phyloP scores from a whole-genome alignment of 2,797 vertebrate genomes.

The Perodicticus potto region DNA sequence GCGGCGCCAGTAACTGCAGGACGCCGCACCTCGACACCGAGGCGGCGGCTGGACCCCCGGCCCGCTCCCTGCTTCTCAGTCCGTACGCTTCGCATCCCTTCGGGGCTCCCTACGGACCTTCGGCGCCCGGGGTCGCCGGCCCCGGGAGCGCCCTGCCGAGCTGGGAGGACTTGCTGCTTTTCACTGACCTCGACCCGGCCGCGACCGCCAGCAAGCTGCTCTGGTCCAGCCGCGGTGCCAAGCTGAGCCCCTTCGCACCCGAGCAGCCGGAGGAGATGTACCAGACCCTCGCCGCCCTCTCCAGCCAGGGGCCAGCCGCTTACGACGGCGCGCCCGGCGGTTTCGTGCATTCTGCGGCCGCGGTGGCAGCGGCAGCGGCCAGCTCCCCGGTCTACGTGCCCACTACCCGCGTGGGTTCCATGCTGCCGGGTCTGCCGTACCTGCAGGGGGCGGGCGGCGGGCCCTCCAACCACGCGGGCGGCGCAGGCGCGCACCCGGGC shows the following conservation, averaged over 20 bases:
- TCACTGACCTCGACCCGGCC: conserved; percentile 97
- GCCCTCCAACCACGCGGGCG: conserved; percentile 92
- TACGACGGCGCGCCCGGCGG: conserved; percentile 94
- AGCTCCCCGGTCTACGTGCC: conserved; percentile 98
- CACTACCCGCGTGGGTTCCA: conserved; percentile 94
- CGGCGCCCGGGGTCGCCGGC: conserved; percentile 90
- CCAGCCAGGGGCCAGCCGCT: conserved; percentile 93
- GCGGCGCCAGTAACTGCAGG: conserved; percentile 85
- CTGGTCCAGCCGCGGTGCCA: conserved; percentile 93
- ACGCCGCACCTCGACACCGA: conserved; percentile 91
- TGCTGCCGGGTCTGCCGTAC: conserved; percentile 96
- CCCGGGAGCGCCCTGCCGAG: conserved; percentile 88
- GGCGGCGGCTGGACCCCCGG: conserved; percentile 90
- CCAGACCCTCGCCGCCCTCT: conserved; percentile 95
- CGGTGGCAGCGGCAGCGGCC: conserved; percentile 90
- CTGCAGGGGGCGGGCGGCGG: conserved; percentile 92
- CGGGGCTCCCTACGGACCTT: conserved; percentile 73
- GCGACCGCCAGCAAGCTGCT: conserved; percentile 92
- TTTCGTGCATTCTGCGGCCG: conserved; percentile 95
- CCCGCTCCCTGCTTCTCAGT: conserved; percentile 77
- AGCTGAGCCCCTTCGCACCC: conserved; percentile 91
- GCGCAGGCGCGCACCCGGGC: conserved; percentile 91
- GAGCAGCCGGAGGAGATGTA: conserved; percentile 95
- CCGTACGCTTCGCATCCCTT: conserved; percentile 81
- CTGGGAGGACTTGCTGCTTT: conserved; percentile 95